phyloP scores from a whole-genome alignment of 2,888 invertebrate species.

The Zygothrica quintamaculata region DNA sequence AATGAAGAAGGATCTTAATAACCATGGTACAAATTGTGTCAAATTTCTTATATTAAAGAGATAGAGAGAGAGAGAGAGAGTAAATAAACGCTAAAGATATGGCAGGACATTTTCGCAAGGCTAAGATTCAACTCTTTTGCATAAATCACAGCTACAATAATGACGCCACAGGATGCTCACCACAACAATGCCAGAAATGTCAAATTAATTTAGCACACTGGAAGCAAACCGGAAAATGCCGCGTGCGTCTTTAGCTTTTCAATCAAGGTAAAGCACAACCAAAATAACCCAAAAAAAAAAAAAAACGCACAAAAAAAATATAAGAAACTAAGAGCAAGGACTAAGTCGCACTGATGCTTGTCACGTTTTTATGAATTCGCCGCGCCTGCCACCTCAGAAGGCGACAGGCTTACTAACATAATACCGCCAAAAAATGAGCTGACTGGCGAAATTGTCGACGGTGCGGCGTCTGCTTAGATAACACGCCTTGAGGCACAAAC shows the following conservation, averaged over 20 bases:
- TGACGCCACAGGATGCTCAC: slow-evolving; percentile 40
- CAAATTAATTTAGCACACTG: slow-evolving; percentile 74
- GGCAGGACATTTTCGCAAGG: slow-evolving; percentile 8
- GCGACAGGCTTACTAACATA: slow-evolving; percentile 17
- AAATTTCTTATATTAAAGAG: slow-evolving; percentile 21
- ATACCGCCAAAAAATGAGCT: slow-evolving; percentile 45
- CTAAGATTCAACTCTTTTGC: slow-evolving; percentile 60
- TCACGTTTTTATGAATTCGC: slow-evolving; percentile 76
- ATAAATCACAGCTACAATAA: slow-evolving; percentile 62
- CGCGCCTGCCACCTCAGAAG: slow-evolving; percentile 30
- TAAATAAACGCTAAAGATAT: slow-evolving; percentile 13
- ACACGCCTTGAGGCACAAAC: slow-evolving; percentile 51
- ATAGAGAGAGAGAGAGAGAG: too few relatives aligned
- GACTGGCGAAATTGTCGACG: slow-evolving; percentile 62
- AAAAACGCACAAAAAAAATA: too few relatives aligned
- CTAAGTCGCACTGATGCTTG: slow-evolving; percentile 42
- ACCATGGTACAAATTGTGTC: slow-evolving; percentile 33
- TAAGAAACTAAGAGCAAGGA: slow-evolving; percentile 4
- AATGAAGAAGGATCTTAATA: slow-evolving; percentile 2
- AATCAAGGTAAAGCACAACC: slow-evolving; percentile 75
- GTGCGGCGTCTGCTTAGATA: slow-evolving; percentile 51
- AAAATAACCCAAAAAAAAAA: too few relatives aligned
- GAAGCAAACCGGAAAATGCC: slow-evolving; percentile 40
- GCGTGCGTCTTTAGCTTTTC: slow-evolving; percentile 63
- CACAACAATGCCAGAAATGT: slow-evolving; percentile 68